Conservation (phyloP, 2,113 vertebrate genomes). For the Poicephalus gulielmi region DNA sequence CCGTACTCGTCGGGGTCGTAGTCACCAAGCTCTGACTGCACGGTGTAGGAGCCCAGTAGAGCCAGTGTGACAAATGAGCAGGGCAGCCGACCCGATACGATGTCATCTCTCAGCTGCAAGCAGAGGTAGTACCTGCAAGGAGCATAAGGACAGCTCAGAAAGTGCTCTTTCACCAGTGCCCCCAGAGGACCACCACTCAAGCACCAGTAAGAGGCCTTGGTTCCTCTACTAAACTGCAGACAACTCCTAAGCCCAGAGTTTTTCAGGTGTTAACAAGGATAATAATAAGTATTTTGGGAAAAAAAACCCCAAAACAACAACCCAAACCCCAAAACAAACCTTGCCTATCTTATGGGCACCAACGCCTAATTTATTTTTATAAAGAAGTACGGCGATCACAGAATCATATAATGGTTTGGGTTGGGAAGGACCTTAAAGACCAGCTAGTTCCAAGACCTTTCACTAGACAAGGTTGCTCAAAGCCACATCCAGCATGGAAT, state of each 20-base stretch:
- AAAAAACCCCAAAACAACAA: not conserved
- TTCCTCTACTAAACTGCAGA: not conserved
- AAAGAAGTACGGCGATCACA: not conserved
- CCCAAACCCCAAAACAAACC: not conserved
- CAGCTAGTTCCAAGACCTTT: not conserved
- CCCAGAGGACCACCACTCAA: accelerated
- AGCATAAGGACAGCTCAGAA: not conserved
- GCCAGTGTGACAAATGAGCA: conserved; percentile 95
- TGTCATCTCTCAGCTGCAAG: conserved; percentile 92
- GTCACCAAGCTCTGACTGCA: conserved; percentile 94
- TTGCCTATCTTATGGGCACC: not conserved
- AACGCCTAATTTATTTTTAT: not conserved
- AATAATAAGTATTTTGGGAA: not conserved
- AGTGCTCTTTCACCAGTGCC: not conserved
- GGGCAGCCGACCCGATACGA: conserved; percentile 91
- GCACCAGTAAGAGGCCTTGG: accelerated
- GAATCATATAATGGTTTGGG: not conserved
- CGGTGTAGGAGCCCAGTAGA: conserved; percentile 91
- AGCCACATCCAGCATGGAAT: not conserved
- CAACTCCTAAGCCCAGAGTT: not conserved
- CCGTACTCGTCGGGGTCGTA: conserved; percentile 89
- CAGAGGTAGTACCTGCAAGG: conserved; percentile 92
- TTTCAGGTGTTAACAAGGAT: not conserved
- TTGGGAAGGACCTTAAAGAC: not conserved
- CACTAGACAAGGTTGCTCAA: not conserved